Conservation (phyloP, 2,888 invertebrate species). For the Pecten maximus region DNA sequence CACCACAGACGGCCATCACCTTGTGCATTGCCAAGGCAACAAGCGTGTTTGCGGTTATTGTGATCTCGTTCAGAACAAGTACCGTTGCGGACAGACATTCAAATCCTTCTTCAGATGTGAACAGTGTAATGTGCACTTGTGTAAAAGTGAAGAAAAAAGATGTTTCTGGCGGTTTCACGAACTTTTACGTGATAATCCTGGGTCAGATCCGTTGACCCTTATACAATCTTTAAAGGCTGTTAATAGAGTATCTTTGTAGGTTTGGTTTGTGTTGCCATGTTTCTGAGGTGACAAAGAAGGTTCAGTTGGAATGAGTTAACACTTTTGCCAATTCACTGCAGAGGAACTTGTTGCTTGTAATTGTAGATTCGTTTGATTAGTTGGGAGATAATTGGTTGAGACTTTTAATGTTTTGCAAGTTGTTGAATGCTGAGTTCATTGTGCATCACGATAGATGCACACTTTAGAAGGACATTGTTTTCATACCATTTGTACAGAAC, state of each 20-base stretch:
- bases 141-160: background rate
- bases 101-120: slow-evolving; percentile 35
- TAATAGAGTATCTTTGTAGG: background rate
- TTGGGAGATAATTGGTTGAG: too few relatives aligned
- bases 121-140: slow-evolving; percentile 38
- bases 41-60: slow-evolving; percentile 5
- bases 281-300: too few relatives aligned
- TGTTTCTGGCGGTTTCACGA: slow-evolving; percentile 29
- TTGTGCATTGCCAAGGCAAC: slow-evolving; percentile 27
- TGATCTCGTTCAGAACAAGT: slow-evolving; percentile 28
- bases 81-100: slow-evolving; percentile 34
- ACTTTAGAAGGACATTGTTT: too few relatives aligned
- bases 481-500: too few relatives aligned
- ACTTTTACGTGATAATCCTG: background rate
- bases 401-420: too few relatives aligned
- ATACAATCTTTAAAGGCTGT: background rate
- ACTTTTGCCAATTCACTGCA: too few relatives aligned
- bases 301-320: too few relatives aligned
- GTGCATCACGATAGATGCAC: too few relatives aligned
- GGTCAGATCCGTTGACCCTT: background rate
- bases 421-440: too few relatives aligned
- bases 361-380: too few relatives aligned
- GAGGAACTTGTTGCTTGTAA: too few relatives aligned
- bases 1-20: background rate
- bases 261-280: background rate